A percentile compares a stretch with the other conserved stretches of the same genome.
Evolutionary conservation across 2,888 invertebrate genomes (phyloP).

Genomic region (Meghimatium bilineatum): DNA sequence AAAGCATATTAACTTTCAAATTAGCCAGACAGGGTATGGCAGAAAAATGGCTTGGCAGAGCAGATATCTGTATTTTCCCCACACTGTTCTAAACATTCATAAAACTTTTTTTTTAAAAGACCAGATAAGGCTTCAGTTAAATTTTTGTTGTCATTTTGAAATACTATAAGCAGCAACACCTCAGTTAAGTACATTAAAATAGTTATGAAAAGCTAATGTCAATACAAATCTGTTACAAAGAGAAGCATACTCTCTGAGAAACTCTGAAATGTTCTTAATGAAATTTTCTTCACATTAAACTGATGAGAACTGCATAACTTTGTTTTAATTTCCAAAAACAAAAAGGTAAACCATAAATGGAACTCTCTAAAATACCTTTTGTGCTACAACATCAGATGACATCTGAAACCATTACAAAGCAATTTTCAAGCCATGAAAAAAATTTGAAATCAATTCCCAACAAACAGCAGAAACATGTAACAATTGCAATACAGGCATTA

Average conservation of each 20-base stretch:
- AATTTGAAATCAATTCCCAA: neutral
- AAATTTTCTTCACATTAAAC: neutral
- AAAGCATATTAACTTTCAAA: no score
- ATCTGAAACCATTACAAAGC: conserved; percentile 30
- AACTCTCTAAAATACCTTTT: conserved; percentile 21
- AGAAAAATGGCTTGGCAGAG: no score
- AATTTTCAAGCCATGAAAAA: neutral
- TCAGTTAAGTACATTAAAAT: neutral
- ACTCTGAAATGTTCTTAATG: neutral
- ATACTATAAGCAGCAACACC: neutral
- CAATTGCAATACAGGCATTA: neutral
- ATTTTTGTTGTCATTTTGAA: neutral
- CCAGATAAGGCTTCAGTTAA: no score
- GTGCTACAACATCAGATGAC: conserved; percentile 33
- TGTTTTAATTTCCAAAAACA: neutral
- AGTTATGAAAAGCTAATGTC: neutral
- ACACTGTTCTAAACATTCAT: no score
- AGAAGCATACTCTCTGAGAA: neutral
- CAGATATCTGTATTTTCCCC: no score
- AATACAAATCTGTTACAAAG: neutral
- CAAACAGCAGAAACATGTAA: neutral
- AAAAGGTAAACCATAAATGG: neutral
- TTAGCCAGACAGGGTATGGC: no score
- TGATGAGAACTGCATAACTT: neutral
- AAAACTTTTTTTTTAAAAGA: no score